A percentile compares a stretch with the other conserved stretches of the same genome.
These are phyloP conservation scores for Ianthella basta DNA, from an alignment of 37 sponge, comb jelly and placozoan species.

Conservation along the genomic window DNA sequence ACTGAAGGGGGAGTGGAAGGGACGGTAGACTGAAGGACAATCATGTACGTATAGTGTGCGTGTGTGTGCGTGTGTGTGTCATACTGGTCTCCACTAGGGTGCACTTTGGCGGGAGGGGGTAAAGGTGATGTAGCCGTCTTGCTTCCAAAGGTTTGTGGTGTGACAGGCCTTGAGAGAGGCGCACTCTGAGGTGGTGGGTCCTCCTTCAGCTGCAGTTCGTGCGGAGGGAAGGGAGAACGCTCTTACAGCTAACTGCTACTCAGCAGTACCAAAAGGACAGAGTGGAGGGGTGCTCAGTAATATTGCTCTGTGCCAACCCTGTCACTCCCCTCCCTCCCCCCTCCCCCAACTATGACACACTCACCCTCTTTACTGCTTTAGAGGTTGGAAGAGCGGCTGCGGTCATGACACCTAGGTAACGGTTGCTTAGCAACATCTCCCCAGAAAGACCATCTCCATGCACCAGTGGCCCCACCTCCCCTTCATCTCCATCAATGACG, in stretches of 20 bases:
- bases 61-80: too few species aligned
- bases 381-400: not conserved
- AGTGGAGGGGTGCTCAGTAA: too few species aligned
- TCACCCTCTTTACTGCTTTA: not conserved
- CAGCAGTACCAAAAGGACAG: too few species aligned
- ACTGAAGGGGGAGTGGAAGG: not conserved
- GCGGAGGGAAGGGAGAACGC: not conserved
- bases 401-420: slow-evolving; percentile 37
- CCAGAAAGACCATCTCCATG: slow-evolving; percentile 15
- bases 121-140: not conserved
- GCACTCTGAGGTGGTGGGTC: not conserved
- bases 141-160: slow-evolving; percentile 37
- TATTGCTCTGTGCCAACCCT: too few species aligned
- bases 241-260: not conserved
- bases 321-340: too few species aligned
- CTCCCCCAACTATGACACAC: not conserved
- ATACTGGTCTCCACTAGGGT: too few species aligned
- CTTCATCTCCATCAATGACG: slow-evolving; percentile 82
- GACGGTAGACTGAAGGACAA: too few species aligned
- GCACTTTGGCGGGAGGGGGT: too few species aligned
- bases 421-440: slow-evolving; percentile 50
- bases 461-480: slow-evolving; percentile 30
- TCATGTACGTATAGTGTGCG: too few species aligned
- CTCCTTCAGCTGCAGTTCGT: not conserved
- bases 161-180: slow-evolving; percentile 38